These are phyloP conservation scores for Tonatia bakeri DNA, from an alignment of 2,113 vertebrate genomes.

Conservation along the genomic window DNA sequence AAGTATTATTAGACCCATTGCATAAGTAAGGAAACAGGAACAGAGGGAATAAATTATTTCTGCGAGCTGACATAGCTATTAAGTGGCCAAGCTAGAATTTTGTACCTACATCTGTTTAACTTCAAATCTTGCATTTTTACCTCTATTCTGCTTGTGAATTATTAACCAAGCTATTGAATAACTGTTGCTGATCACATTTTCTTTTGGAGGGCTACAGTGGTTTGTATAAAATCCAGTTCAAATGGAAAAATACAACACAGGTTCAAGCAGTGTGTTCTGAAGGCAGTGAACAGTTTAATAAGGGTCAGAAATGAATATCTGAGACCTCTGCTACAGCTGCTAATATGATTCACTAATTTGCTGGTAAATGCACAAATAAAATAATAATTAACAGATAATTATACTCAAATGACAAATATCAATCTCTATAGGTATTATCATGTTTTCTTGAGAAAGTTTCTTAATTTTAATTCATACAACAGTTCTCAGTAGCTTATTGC, in stretches of 20 bases:
- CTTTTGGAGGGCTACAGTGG: neutral
- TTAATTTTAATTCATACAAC: neutral
- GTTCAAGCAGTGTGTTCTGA: neutral
- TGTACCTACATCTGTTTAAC: neutral
- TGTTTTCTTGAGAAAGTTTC: neutral
- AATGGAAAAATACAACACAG: neutral
- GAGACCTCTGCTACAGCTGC: neutral
- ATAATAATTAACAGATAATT: neutral
- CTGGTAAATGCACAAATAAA: neutral
- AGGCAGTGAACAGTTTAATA: neutral
- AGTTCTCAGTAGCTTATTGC: neutral
- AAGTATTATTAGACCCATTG: neutral
- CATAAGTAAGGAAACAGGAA: neutral
- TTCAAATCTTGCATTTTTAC: conserved; percentile 5
- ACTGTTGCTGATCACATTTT: conserved; percentile 12
- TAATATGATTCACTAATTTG: neutral
- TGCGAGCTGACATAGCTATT: neutral
- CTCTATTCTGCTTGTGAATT: neutral
- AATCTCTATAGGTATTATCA: neutral
- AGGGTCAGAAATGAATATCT: neutral
- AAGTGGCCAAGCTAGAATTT: neutral
- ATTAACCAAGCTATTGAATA: neutral
- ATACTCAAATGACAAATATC: conserved; percentile 1
- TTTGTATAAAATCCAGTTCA: conserved; percentile 1
- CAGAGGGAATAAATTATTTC: neutral